Conservation (phyloP, 2,113 vertebrate genomes). For the Podiceps cristatus region DNA sequence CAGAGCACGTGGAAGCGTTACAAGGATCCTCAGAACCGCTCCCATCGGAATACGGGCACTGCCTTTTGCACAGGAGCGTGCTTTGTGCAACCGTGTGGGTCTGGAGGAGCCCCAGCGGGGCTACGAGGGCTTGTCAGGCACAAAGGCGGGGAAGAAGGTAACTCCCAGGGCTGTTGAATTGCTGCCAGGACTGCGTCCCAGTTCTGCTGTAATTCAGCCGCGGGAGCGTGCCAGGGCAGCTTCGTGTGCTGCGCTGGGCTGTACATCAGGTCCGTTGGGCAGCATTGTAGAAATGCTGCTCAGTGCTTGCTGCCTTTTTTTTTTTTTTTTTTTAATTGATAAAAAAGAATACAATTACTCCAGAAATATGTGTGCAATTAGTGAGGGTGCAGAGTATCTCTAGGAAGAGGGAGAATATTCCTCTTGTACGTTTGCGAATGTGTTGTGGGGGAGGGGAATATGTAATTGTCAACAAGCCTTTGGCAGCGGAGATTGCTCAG, state of each 20-base stretch:
- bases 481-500: neutral
- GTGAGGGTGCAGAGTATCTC: neutral
- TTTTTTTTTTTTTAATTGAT: neutral
- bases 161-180: neutral
- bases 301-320: neutral
- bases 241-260: fast-evolving
- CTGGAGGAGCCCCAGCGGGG: neutral
- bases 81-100: neutral
- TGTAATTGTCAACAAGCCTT: neutral
- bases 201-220: neutral
- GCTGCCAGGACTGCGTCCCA: neutral
- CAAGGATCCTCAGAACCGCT: neutral
- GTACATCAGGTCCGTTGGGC: neutral
- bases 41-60: neutral
- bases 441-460: neutral
- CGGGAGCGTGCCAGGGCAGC: neutral
- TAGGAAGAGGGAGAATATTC: neutral
- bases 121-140: fast-evolving
- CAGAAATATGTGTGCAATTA: neutral
- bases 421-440: neutral
- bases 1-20: fast-evolving
- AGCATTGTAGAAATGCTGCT: neutral
- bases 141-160: neutral
- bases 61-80: neutral
- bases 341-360: neutral